Conservation (phyloP, 2,113 vertebrate species). For the Pungitius pungitius region DNA sequence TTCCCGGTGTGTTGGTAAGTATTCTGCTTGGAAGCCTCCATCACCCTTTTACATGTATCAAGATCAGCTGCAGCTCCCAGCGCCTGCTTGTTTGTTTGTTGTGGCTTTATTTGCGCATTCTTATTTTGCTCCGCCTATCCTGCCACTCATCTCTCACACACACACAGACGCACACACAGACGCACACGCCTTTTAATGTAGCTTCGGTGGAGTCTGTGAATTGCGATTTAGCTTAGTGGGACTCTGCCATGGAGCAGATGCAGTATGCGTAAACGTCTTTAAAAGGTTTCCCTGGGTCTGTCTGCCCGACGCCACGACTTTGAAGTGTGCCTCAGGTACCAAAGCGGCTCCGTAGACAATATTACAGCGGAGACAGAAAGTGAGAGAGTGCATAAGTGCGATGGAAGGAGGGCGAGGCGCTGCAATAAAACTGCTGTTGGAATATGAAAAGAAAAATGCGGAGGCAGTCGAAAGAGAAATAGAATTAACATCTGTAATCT, state of each 20-base stretch:
- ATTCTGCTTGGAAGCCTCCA: constrained; percentile 20
- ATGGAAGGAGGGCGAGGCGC: constrained; percentile 3
- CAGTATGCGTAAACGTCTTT: constrained; percentile 62
- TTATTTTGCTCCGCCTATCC: constrained; percentile 51
- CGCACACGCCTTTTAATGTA: constrained; percentile 16
- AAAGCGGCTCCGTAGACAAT: constrained; percentile 39
- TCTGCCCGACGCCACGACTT: constrained; percentile 46
- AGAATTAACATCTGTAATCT: constrained; percentile 53
- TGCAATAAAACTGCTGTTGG: constrained; percentile 7
- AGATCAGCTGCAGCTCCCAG: constrained; percentile 34
- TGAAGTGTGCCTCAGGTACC: constrained; percentile 49
- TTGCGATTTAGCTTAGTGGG: constrained; percentile 47
- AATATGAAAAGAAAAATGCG: constrained; percentile 22
- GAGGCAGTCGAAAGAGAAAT: constrained; percentile 6
- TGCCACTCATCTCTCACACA: constrained; percentile 33
- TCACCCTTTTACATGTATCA: constrained; percentile 31
- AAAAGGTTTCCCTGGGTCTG: constrained; percentile 52
- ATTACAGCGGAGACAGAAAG: constrained; percentile 32
- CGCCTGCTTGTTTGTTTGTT: constrained; percentile 58
- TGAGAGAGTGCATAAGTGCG: constrained; percentile 41
- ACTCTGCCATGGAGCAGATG: constrained; percentile 52
- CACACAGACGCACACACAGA: constrained; percentile 1
- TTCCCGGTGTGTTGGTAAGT: background rate
- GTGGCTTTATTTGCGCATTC: constrained; percentile 56
- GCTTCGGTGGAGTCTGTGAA: constrained; percentile 32